Evolutionary conservation across 2,888 invertebrate species (phyloP).

Genomic region (Melitaea athalia): DNA sequence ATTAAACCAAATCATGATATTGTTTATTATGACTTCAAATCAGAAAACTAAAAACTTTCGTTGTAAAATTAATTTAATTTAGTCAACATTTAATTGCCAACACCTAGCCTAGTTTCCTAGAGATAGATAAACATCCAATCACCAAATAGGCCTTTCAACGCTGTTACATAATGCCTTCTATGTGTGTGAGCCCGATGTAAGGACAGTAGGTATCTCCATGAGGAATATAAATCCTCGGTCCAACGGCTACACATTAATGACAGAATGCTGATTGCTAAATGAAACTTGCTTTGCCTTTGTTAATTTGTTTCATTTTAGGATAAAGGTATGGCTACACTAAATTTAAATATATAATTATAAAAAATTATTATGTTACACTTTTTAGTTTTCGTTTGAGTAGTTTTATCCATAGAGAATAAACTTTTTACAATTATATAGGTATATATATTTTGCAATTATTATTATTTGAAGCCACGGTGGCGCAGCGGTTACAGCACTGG

Average conservation of each 20-base stretch:
- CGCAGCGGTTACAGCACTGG: too few relatives aligned
- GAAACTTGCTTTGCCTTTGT: background rate
- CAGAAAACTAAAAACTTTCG: too few relatives aligned
- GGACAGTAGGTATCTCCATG: background rate
- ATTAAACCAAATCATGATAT: background rate
- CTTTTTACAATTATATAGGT: too few relatives aligned
- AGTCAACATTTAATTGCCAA: too few relatives aligned
- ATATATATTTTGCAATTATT: too few relatives aligned
- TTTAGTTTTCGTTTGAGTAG: too few relatives aligned
- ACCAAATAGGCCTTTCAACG: background rate
- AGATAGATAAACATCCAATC: background rate
- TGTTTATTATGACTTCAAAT: too few relatives aligned
- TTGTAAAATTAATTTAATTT: background rate
- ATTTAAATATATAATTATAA: too few relatives aligned
- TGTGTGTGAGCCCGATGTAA: background rate
- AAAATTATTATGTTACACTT: background rate
- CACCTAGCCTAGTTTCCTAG: too few relatives aligned
- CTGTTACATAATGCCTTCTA: background rate
- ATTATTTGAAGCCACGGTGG: too few relatives aligned
- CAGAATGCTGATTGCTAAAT: slow-evolving; percentile 2
- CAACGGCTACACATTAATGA: background rate
- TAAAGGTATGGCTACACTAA: background rate
- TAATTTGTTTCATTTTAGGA: background rate
- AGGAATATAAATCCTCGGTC: background rate
- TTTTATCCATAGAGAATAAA: too few relatives aligned